phyloP scores from a whole-genome alignment of 2,888 invertebrate species.

The Dynastes tityus region DNA sequence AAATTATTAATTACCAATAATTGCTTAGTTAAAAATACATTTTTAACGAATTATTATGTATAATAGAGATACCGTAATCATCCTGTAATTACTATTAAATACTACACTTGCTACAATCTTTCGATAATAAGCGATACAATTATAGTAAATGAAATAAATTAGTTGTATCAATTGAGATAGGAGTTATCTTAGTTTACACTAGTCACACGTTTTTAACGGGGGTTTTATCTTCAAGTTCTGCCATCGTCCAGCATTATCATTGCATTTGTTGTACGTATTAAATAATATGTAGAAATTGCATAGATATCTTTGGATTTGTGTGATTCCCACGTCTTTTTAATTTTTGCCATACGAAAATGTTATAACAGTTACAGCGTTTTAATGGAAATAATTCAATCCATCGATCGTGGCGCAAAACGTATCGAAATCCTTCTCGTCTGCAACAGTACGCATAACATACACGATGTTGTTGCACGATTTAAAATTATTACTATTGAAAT shows the following conservation, averaged over 20 bases:
- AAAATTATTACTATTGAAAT: conserved; percentile 37
- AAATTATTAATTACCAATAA: conserved; percentile 36
- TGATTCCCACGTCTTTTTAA: no score
- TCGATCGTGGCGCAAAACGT: no score
- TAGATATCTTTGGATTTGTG: conserved; percentile 2
- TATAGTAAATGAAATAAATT: conserved; percentile 43
- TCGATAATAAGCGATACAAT: conserved; percentile 26
- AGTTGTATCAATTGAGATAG: conserved; percentile 37
- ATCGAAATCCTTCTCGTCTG: no score
- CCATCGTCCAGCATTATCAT: conserved; percentile 16
- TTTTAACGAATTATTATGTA: conserved; percentile 32
- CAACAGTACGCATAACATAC: no score
- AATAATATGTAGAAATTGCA: conserved; percentile 24
- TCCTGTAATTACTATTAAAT: conserved; percentile 44
- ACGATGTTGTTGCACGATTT: neutral
- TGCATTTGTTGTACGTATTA: conserved; percentile 25
- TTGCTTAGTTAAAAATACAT: conserved; percentile 36
- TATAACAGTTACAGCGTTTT: no score
- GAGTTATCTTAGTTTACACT: conserved; percentile 43
- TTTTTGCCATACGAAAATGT: no score
- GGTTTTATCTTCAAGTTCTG: conserved; percentile 34
- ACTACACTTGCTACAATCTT: conserved; percentile 30
- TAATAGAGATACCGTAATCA: conserved; percentile 33
- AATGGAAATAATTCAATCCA: no score
- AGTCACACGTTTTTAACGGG: conserved; percentile 39